Percentiles rank a stretch among this genome's conserved stretches.
Evolutionary conservation across 1,140 invertebrate genomes (phyloP).

Genomic region (Anastrepha ludens): DNA sequence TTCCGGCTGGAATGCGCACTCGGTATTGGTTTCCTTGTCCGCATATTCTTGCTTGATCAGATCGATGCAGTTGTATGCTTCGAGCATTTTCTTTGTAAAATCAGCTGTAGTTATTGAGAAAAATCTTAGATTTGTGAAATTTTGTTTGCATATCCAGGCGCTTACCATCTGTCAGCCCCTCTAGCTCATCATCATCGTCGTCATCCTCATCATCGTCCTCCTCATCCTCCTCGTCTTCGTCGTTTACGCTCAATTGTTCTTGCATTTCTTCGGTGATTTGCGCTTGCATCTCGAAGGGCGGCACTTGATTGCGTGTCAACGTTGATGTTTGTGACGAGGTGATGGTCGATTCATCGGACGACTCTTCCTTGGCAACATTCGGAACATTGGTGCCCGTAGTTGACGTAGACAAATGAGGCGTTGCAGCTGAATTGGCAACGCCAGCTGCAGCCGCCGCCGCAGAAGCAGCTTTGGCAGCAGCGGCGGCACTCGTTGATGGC

Average conservation of each 20-base stretch:
- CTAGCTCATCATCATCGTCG: conserved; percentile 75
- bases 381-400: background rate
- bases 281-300: conserved; percentile 76
- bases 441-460: conserved; percentile 61
- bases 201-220: conserved; percentile 79
- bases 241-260: conserved; percentile 76
- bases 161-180: conserved; percentile 54
- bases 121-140: background rate
- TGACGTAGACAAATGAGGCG: background rate
- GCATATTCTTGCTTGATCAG: conserved; percentile 78
- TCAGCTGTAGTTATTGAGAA: conserved; percentile 55
- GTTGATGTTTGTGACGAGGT: conserved; percentile 97
- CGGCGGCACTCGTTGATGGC: conserved; percentile 69
- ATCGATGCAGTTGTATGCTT: conserved; percentile 67
- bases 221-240: conserved; percentile 76
- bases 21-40: conserved; percentile 96
- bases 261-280: conserved; percentile 78
- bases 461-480: conserved; percentile 66
- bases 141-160: background rate
- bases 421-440: conserved; percentile 58
- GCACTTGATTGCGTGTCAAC: conserved; percentile 92
- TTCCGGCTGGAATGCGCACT: conserved; percentile 79
- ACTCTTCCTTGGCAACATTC: conserved; percentile 84
- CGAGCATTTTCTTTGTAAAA: conserved; percentile 68
- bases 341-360: conserved; percentile 96